These are phyloP conservation scores for Hiodon alosoides DNA, from an alignment of 2,113 vertebrate genomes.

Conservation along the genomic window DNA sequence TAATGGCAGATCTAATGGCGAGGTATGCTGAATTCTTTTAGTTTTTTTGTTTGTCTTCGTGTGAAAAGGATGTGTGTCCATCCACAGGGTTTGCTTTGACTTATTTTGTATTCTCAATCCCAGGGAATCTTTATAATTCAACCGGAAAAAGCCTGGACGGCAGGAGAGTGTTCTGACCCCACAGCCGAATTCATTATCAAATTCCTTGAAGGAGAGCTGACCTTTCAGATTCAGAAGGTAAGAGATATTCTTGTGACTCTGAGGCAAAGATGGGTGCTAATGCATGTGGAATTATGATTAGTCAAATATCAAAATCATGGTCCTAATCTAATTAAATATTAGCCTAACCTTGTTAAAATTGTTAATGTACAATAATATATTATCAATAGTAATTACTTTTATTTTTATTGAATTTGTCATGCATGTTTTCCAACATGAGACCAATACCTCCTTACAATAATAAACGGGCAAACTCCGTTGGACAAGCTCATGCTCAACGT, in stretches of 20 bases:
- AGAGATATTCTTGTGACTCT: background rate
- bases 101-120: constrained; percentile 29
- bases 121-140: constrained; percentile 48
- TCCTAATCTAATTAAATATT: background rate
- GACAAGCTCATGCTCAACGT: too few species aligned
- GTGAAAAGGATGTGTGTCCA: background rate
- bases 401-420: too few species aligned
- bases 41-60: background rate
- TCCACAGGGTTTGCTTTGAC: background rate
- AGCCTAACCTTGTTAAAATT: too few species aligned
- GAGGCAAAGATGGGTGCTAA: background rate
- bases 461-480: too few species aligned
- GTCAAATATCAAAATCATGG: background rate
- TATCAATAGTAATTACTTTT: too few species aligned
- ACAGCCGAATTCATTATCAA: constrained; percentile 17
- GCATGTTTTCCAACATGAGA: too few species aligned
- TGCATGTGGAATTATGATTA: too few species aligned
- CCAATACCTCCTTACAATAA: too few species aligned
- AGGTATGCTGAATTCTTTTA: background rate
- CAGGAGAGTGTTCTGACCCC: constrained; percentile 1
- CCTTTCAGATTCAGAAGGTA: constrained; percentile 55
- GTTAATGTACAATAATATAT: too few species aligned
- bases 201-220: constrained; percentile 42
- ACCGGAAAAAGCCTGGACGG: background rate
- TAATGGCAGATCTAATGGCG: constrained; percentile 34